Evolutionary conservation across 2,888 invertebrate species (phyloP), one percentile per base, ranked within the genome.

Genomic region (Drosophila ustulata): DNA sequence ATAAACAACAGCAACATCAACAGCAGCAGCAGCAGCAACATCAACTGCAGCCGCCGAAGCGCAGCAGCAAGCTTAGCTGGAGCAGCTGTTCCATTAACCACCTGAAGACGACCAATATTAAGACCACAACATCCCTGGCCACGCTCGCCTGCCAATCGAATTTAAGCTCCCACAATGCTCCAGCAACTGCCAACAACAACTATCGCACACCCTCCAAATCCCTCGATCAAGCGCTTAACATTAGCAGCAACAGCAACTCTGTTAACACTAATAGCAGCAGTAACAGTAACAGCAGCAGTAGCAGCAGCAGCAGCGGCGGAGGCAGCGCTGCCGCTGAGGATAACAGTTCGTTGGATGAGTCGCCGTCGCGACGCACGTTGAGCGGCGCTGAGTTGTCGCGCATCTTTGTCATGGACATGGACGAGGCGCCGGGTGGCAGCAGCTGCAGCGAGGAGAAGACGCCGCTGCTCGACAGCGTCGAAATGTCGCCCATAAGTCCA

Each of bases 401-500:
- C 56, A 91, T 89, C 41, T 91, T 92, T 59, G 87, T 89, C 58
- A 83, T 90, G 81, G 91, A 92, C 62, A 83, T 90, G 82, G 91
- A 91, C 46, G 88, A 88, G 75, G 77, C 89, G 50, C 80, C 87
- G 34, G 81, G 37, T 11, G 37, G 37, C 37, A 37, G 89, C 68
- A 90, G 91, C 77, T 87, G 91, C 79, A 91, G 90, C 68, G 93
- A 93, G 75, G 93, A 93, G 80, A 92, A 92, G 75, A 92, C 92
- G 8, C 93, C 93, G 45, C 85, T 93, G 37, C 88, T 93, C 62
- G 92, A 92, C 70, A 92, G 92, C 76, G 92, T 92, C 68, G 92
- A 92, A 81, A 92, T 92, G 91, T 92, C 92, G 34, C 92, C 92
- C 18, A 92, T 92, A 30, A 92, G 92, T 88, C 92, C 92, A 80